phyloP scores from a whole-genome alignment of 2,888 invertebrate species.

The Drosophila gaucha region DNA sequence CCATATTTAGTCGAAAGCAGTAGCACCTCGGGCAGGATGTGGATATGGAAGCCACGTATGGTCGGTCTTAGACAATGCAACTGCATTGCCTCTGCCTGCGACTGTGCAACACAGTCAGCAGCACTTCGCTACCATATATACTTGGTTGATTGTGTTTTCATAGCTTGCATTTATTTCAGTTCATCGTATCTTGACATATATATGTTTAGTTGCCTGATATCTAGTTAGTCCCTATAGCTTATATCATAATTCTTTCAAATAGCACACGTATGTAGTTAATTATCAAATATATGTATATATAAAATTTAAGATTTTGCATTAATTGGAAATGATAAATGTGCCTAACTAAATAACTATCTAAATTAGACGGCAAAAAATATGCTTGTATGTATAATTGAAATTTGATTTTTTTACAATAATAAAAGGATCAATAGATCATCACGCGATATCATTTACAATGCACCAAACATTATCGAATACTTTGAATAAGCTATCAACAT shows the following conservation, averaged over 20 bases:
- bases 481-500: slow-evolving; percentile 24
- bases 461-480: slow-evolving; percentile 32
- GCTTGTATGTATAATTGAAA: slow-evolving; percentile 18
- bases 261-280: slow-evolving; percentile 29
- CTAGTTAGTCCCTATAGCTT: slow-evolving; percentile 22
- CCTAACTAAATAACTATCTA: slow-evolving; percentile 58
- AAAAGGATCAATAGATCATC: slow-evolving; percentile 37
- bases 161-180: slow-evolving; percentile 51
- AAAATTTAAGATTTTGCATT: slow-evolving; percentile 29
- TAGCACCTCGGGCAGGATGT: slow-evolving; percentile 54
- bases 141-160: slow-evolving; percentile 2
- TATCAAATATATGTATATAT: slow-evolving; percentile 10
- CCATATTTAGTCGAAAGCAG: slow-evolving; percentile 49
- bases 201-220: slow-evolving; percentile 40
- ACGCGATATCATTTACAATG: slow-evolving; percentile 32
- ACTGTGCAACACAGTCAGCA: slow-evolving; percentile 14
- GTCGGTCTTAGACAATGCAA: slow-evolving; percentile 43
- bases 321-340: slow-evolving; percentile 68
- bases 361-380: slow-evolving; percentile 27
- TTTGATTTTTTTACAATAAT: slow-evolving; percentile 19
- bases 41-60: slow-evolving; percentile 31
- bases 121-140: slow-evolving; percentile 24
- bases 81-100: slow-evolving; percentile 31
- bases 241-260: slow-evolving; percentile 30
- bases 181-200: slow-evolving; percentile 39